Evolutionary conservation across 37 sponge, comb jelly and placozoan species (phyloP).

Genomic region (Spongilla lacustris): DNA sequence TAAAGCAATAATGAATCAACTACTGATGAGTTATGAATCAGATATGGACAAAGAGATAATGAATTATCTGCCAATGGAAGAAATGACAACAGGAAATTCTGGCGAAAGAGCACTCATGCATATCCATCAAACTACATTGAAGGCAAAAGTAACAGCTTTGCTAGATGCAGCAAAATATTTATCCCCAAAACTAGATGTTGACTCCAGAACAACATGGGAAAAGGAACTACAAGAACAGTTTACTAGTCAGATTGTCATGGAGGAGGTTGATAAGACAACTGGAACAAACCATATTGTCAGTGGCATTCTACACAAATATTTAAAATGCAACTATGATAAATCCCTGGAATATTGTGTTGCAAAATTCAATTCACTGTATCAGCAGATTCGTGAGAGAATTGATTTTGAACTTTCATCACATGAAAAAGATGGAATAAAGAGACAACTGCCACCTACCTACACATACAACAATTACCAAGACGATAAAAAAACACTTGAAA

Average conservation of each 20-base stretch:
- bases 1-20: not conserved
- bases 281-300: not conserved
- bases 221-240: constrained; percentile 10
- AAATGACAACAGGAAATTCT: not conserved
- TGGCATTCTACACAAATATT: not conserved
- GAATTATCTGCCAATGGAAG: constrained; percentile 34
- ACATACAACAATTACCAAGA: not conserved
- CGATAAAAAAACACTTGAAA: constrained; percentile 11
- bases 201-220: not conserved
- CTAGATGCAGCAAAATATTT: not conserved
- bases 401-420: not conserved
- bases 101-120: not conserved
- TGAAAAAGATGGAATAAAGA: not conserved
- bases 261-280: not conserved
- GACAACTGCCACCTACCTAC: not conserved
- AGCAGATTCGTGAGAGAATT: not conserved
- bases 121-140: not conserved
- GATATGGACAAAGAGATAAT: constrained; percentile 7
- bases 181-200: not conserved
- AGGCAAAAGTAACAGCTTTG: not conserved
- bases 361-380: not conserved
- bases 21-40: constrained; percentile 15
- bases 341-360: not conserved
- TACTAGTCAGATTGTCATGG: not conserved
- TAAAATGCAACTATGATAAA: not conserved